Percentiles rank a stretch among this genome's conserved stretches.
These are phyloP conservation scores for Phalacrocorax aristotelis DNA, from an alignment of 2,113 vertebrate species.

Conservation along the genomic window DNA sequence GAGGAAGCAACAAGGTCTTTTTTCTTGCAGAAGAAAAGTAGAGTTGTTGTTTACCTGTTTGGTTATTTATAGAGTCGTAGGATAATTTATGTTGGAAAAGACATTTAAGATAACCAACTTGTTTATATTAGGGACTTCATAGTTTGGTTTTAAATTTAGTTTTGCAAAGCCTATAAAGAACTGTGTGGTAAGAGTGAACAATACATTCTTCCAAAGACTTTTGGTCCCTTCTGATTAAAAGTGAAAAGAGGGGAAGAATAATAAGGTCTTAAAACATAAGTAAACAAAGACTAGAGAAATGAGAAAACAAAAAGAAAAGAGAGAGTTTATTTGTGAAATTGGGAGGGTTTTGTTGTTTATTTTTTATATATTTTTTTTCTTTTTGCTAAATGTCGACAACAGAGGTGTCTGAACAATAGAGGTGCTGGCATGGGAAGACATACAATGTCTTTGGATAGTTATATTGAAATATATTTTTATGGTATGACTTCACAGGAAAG, in stretches of 20 bases:
- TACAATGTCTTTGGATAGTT: background rate
- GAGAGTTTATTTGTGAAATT: background rate
- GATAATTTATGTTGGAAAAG: too few species aligned
- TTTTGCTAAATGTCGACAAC: background rate
- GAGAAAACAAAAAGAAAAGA: background rate
- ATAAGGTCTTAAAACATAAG: background rate
- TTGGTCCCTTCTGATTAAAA: background rate
- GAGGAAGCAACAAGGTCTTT: background rate
- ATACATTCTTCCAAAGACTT: background rate
- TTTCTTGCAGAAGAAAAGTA: background rate
- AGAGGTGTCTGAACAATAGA: background rate
- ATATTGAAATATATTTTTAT: background rate
- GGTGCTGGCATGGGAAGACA: background rate
- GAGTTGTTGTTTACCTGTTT: background rate
- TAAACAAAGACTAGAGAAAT: background rate
- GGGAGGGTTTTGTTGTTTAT: fast-evolving
- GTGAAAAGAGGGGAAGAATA: background rate
- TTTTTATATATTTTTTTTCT: background rate
- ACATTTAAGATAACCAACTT: background rate
- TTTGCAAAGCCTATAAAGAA: background rate
- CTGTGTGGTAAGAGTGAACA: background rate
- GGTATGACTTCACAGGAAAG: background rate
- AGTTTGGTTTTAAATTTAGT: background rate
- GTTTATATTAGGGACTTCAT: background rate
- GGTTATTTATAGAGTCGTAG: background rate